These are phyloP conservation scores for Podilymbus podiceps DNA, from an alignment of 2,113 vertebrate genomes.

Conservation along the genomic window DNA sequence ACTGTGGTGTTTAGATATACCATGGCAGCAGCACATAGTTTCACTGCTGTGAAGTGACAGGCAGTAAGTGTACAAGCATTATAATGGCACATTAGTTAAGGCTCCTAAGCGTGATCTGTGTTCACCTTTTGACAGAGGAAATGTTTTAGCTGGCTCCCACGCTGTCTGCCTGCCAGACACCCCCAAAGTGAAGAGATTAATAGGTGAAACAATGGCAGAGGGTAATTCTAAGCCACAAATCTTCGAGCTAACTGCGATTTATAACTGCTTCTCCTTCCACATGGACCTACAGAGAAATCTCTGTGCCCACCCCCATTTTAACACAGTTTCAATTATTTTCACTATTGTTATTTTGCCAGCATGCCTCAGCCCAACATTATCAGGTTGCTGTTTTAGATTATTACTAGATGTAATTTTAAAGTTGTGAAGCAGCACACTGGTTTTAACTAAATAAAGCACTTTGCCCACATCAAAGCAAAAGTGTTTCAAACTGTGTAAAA, in stretches of 20 bases:
- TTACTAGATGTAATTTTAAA: conserved; percentile 23
- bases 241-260: neutral
- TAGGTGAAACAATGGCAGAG: neutral
- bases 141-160: neutral
- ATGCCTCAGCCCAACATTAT: neutral
- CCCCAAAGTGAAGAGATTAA: neutral
- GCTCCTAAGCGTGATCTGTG: neutral
- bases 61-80: neutral
- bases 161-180: neutral
- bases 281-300: neutral
- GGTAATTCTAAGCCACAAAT: neutral
- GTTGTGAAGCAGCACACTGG: neutral
- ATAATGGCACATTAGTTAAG: neutral
- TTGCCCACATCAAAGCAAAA: conserved; percentile 36
- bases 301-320: neutral
- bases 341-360: neutral
- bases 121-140: neutral
- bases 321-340: neutral
- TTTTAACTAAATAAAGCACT: conserved; percentile 17
- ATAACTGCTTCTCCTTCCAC: neutral
- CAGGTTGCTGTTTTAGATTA: conserved; percentile 3
- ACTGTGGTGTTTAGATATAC: neutral
- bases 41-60: neutral
- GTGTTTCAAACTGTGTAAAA: conserved; percentile 17
- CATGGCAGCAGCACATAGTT: neutral